phyloP scores from a whole-genome alignment of 37 sponge, comb jelly and placozoan genomes.

The Beroe forskalii region DNA sequence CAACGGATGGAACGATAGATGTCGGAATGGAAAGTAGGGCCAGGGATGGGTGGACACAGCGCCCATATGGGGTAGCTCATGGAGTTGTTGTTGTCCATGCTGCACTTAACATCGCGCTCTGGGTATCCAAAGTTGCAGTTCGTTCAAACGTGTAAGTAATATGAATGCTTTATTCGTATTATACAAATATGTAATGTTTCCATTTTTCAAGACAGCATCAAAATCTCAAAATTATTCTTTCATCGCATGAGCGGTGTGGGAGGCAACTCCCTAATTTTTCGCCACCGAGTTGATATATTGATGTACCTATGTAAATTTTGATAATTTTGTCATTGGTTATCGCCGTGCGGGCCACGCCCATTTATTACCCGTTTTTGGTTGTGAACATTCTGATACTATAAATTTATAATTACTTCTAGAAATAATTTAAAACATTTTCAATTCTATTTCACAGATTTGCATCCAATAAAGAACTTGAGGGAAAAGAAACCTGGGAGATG shows the following conservation, averaged over 20 bases:
- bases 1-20: not conserved
- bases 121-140: not conserved
- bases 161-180: not conserved
- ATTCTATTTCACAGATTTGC: too few species aligned
- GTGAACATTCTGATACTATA: too few species aligned
- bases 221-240: too few species aligned
- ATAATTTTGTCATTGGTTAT: too few species aligned
- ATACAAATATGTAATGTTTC: not conserved
- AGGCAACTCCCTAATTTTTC: too few species aligned
- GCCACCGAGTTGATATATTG: not conserved
- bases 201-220: too few species aligned
- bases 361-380: too few species aligned
- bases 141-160: not conserved
- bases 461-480: not conserved
- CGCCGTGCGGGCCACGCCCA: too few species aligned
- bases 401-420: too few species aligned
- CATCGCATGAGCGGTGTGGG: too few species aligned
- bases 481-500: not conserved
- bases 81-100: conserved; percentile 11
- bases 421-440: too few species aligned
- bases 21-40: not conserved
- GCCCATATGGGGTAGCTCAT: not conserved
- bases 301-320: too few species aligned
- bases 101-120: not conserved
- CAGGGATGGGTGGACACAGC: not conserved